Conservation (phyloP, 1,140 invertebrate species). For the Agrypnia vestita region DNA sequence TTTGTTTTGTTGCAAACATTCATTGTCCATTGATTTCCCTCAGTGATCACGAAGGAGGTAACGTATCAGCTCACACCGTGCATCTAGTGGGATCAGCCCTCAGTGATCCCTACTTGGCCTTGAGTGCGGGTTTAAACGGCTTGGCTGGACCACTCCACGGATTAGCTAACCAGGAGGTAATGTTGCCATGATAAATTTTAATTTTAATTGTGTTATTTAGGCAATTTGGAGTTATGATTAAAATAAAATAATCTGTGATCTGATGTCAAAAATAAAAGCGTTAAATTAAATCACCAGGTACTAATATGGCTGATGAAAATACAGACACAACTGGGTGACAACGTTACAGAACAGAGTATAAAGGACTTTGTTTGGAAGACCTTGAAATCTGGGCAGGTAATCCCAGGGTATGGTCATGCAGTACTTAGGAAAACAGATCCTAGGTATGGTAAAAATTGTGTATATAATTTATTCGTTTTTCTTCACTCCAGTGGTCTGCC, state of each 20-base stretch:
- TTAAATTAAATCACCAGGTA: slow-evolving; percentile 69
- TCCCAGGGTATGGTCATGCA: slow-evolving; percentile 97
- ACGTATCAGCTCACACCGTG: slow-evolving; percentile 91
- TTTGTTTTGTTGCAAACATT: no score
- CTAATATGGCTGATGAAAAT: slow-evolving; percentile 90
- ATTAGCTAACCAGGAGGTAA: slow-evolving; percentile 88
- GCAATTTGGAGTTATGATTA: no score
- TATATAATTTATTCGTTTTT: background rate
- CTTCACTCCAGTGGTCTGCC: background rate
- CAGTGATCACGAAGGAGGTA: slow-evolving; percentile 93
- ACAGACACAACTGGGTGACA: slow-evolving; percentile 84
- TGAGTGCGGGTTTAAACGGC: slow-evolving; percentile 91
- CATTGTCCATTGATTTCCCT: slow-evolving; percentile 68
- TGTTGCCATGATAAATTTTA: no score
- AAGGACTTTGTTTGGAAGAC: slow-evolving; percentile 97
- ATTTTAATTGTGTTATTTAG: no score
- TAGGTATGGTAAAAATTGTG: slow-evolving; percentile 71
- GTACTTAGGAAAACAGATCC: slow-evolving; percentile 98
- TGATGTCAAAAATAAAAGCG: background rate
- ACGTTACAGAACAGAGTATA: slow-evolving; percentile 88
- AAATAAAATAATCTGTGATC: no score
- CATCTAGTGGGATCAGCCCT: slow-evolving; percentile 94
- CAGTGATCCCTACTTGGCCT: slow-evolving; percentile 92
- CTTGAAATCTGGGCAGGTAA: slow-evolving; percentile 94
- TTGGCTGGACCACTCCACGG: slow-evolving; percentile 94